phyloP scores from a whole-genome alignment of 2,113 vertebrate species.

The Myxocyprinus asiaticus region DNA sequence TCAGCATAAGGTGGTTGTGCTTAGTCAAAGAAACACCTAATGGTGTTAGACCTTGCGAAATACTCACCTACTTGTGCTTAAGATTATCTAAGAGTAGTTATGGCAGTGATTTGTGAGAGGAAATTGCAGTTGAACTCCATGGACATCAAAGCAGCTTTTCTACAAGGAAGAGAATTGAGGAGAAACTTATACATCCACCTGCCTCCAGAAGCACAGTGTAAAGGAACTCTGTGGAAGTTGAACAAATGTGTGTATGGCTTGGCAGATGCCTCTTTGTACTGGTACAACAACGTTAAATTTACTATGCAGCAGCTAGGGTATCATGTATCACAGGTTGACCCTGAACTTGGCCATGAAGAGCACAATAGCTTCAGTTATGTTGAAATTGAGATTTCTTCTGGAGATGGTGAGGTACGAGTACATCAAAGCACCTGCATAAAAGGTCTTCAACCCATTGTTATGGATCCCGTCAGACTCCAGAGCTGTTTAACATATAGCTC shows the following conservation, averaged over 20 bases:
- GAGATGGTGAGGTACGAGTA: too few species aligned
- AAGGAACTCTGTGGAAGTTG: slow-evolving; percentile 40
- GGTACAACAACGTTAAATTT: slow-evolving; percentile 4
- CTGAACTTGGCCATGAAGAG: neutral
- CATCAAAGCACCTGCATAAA: neutral
- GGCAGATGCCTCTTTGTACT: slow-evolving; percentile 23
- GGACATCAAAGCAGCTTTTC: slow-evolving; percentile 51
- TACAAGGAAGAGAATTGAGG: slow-evolving; percentile 45
- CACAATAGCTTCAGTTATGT: too few species aligned
- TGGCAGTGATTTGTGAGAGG: slow-evolving; percentile 48
- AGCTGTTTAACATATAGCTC: neutral
- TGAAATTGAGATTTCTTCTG: too few species aligned
- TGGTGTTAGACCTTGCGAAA: slow-evolving; percentile 6
- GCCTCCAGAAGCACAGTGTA: slow-evolving; percentile 22
- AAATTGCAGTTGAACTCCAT: slow-evolving; percentile 44
- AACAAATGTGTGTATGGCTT: slow-evolving; percentile 48
- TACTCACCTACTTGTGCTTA: slow-evolving; percentile 44
- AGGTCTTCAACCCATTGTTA: neutral
- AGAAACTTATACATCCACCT: slow-evolving; percentile 26
- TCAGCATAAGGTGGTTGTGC: slow-evolving; percentile 43
- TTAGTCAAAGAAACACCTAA: too few species aligned
- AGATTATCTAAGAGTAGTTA: slow-evolving; percentile 34
- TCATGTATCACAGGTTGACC: slow-evolving; percentile 18
- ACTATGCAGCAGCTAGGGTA: too few species aligned
- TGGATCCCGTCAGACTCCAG: slow-evolving; percentile 4